Base-by-base conservation (phyloP, 2,797 vertebrate genomes). In the Tadarida brasiliensis region DNA sequence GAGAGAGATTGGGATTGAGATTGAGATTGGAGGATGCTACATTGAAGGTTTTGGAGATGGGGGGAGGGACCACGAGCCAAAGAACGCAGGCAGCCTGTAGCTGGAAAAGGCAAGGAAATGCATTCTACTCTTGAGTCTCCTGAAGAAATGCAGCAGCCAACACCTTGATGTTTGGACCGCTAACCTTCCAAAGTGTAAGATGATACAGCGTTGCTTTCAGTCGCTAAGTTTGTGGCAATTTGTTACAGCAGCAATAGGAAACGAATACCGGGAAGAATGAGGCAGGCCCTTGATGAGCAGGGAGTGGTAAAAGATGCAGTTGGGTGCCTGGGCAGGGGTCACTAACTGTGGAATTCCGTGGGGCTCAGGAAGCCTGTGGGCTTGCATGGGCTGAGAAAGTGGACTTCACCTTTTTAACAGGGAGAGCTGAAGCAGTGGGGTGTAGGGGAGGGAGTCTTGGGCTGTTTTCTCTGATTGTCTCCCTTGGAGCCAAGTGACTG, bases 231-330 rank as follows among this genome's bases (percentile, higher is more conserved):
- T 89, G 49, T 47, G 44, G 57, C 83, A 4, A 70, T 35, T 44
- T 91, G 54, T 91, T 56, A 61, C 57, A 94, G 51, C 51, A 89
- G 16, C 20, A 3, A 82, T 22, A 86, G 33, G 70, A 94, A 90
- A 67, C 20, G 22, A 59, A 67, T 14, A 57, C 54, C 63, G 3
- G 49, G 82, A n/a, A 24, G 80, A 81, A 82, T 7, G 19, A 16
- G 11, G 22, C 77, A 51, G 26, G 80, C 51, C 54, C 2, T 39
- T 4, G 1, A 17, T 30, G 68, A 87, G 7, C 51, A 74, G 28
- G 9, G 65, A 57, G n/a, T 51, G 7, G 54, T 14, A 83, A 80
- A 35, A 90, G 61, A 70, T 54, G 16, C 73, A 30, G 11, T 19
- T 87, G 86, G 59, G 24, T 70, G 57, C 15, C 63, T 16, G 11